Percentiles rank a stretch among this genome's conserved stretches.
phyloP scores from a whole-genome alignment of 2,113 vertebrate genomes.

The Orientallactaga bullata region DNA sequence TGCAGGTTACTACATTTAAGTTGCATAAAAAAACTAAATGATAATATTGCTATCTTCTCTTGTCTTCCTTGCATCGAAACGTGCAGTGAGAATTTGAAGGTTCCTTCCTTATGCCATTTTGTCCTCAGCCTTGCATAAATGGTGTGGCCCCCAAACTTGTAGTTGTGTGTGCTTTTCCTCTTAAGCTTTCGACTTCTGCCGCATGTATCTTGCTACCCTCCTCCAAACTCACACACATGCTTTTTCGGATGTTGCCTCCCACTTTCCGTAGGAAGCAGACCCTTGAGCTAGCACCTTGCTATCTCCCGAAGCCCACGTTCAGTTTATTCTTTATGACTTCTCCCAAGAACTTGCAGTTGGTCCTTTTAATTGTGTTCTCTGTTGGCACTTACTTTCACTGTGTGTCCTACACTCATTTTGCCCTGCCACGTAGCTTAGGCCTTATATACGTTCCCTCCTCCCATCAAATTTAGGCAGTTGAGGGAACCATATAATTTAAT shows the following conservation, averaged over 20 bases:
- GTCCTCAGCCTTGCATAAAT: neutral
- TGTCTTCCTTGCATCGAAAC: neutral
- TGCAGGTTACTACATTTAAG: slow-evolving; percentile 14
- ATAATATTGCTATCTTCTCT: slow-evolving; percentile 25
- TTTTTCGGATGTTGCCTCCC: neutral
- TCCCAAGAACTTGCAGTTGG: neutral
- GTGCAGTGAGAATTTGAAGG: neutral
- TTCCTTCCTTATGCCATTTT: neutral
- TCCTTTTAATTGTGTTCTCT: neutral
- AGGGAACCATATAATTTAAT: slow-evolving; percentile 59
- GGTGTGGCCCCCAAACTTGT: neutral
- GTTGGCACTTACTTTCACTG: slow-evolving; percentile 17
- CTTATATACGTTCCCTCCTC: neutral
- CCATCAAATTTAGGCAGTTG: slow-evolving; percentile 39
- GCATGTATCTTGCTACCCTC: neutral
- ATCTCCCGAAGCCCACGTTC: neutral
- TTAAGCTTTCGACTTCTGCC: neutral
- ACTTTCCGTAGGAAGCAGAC: neutral
- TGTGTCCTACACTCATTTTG: slow-evolving; percentile 12
- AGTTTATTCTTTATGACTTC: neutral
- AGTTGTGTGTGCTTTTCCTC: neutral
- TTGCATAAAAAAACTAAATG: neutral
- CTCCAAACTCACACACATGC: neutral
- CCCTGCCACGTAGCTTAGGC: neutral
- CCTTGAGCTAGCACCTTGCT: neutral